Conservation (phyloP, 2,888 invertebrate genomes). For the Tubulanus polymorphus region DNA sequence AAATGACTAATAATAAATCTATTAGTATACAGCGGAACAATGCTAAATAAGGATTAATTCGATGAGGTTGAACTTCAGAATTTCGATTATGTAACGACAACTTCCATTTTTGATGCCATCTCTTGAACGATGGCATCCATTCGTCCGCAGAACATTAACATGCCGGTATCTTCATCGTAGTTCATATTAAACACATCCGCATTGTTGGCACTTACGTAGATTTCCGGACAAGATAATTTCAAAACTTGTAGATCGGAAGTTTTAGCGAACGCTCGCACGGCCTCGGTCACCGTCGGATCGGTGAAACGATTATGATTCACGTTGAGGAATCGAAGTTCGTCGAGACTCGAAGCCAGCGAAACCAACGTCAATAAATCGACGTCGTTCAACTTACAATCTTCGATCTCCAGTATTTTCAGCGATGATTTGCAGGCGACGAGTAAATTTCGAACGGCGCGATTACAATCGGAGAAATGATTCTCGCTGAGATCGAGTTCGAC, state of each 20-base stretch:
- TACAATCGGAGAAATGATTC: constrained; percentile 22
- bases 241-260: neutral
- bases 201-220: too few relatives aligned
- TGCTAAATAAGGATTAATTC: too few relatives aligned
- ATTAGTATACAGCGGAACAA: too few relatives aligned
- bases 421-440: constrained; percentile 19
- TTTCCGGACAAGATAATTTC: neutral
- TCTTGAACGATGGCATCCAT: too few relatives aligned
- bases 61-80: too few relatives aligned
- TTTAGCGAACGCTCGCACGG: neutral
- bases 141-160: too few relatives aligned
- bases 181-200: too few relatives aligned
- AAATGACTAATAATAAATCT: too few relatives aligned
- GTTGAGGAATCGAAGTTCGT: constrained; percentile 32
- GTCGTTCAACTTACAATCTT: constrained; percentile 31
- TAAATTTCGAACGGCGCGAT: constrained; percentile 20
- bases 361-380: constrained; percentile 21
- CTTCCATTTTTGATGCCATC: too few relatives aligned
- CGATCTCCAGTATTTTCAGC: constrained; percentile 36
- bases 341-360: constrained; percentile 21
- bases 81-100: too few relatives aligned
- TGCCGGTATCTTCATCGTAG: too few relatives aligned
- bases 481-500: constrained; percentile 42
- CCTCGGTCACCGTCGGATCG: neutral
- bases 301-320: constrained; percentile 26